Evolutionary conservation across 2,888 invertebrate genomes (phyloP), one percentile per base, ranked within the genome.

Genomic region (Brachypalpus laphriformis): DNA sequence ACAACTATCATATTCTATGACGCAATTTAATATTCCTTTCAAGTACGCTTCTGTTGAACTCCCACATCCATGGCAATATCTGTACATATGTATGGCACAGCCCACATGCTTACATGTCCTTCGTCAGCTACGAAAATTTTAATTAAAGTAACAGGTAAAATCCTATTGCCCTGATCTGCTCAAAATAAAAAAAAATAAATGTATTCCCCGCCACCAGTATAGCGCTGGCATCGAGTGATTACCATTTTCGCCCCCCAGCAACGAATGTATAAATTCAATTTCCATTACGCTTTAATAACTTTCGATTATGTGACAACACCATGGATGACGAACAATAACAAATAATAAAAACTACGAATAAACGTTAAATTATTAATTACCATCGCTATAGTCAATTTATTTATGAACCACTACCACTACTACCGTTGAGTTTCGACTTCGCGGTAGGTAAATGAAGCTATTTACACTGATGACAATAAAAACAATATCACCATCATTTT

Each of bases 291-390:
- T 40, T 45, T 45, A 45, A 9, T 11, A 16, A n/a, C 11, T 25
- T 45, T 47, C 61, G 42, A 63, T 63, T 45, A 45, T 47, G 61
- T 42, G 45, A 45, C 61, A 63, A 63, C 61, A 31, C 61, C 45
- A 45, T 45, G 11, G 45, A 63, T 51, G 20, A 31, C 20, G 0
- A 74, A 61, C 51, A 72, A 72, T 61, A 54, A 51, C 40, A 37
- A 66, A 49, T 37, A 61, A 61, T 57, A 70, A 22, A 31, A 71
- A 65, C 1, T 51, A 40, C 11, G 22, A 49, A 47, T 16, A 63
- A 61, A 72, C 51, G 63, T 61, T 72, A 72, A 63, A 74, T 42
- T 42, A 74, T 61, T 74, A 61, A 74, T 74, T 63, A 42, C 20
- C 63, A 14, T n/a, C 22, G 11, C 42, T 11, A 59, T 59, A 71